Evolutionary conservation across 2,113 vertebrate genomes (phyloP), one percentile per base, ranked within the genome.

Genomic region (Eulacestoma nigropectus): DNA sequence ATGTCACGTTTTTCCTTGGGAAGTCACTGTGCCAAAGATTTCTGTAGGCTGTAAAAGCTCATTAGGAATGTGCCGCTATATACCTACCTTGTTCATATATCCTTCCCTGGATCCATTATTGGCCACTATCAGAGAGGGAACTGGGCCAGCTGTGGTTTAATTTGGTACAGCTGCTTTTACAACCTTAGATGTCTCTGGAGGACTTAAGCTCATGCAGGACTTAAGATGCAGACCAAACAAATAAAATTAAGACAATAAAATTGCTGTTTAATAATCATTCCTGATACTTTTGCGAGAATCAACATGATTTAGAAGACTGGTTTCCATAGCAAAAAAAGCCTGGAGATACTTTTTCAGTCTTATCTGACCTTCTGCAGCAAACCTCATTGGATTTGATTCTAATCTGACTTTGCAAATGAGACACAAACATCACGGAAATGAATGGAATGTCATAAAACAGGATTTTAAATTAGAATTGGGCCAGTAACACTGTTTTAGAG

Each of bases 361-460:
- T 92, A 94, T 89, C 72, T 90, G 73, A 70, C 82, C 80, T 94
- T 78, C 68, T 93, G 57, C 29, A 92, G 32, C 41, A 97, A 96
- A 89, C 49, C 16, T 88, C 64, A 46, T 7, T 60, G 49, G 29
- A 63, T 84, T 78, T 82, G 68, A 93, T 84, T 75, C 32, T 89
- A 80, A 94, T 93, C 76, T 93, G 47, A 41, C 46, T 64, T 90
- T 78, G 41, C 47, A 93, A 72, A 77, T 68, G 80, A 68, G 79
- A 88, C 81, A 59, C 4, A 93, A 87, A 89, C 57, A 82, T 89
- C 44, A 65, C 14, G 75, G 53, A 95, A 94, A 96, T 69, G 32
- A 93, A 87, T 76, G 90, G 94, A 92, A 95, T 95, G 73, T 37
- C 88, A 92, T 62, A 87, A 94, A 96, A 90, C 84, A 64, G 42